phyloP scores from a whole-genome alignment of 2,888 invertebrate genomes.

The Disparrhopalites patrizii region DNA sequence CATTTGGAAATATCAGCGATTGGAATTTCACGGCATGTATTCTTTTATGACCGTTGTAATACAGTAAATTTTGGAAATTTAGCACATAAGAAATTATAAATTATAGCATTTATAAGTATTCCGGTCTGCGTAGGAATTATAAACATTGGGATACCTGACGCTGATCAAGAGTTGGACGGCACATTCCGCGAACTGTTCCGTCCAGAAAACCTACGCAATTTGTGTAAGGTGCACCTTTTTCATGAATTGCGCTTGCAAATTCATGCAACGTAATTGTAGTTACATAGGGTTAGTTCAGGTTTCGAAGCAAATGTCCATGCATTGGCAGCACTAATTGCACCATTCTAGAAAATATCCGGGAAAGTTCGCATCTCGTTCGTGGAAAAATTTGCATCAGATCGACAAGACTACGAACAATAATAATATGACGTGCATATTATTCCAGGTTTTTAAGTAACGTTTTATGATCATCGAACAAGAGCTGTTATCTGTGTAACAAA shows the following conservation, averaged over 20 bases:
- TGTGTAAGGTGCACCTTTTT: slow-evolving; percentile 3
- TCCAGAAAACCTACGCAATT: slow-evolving; percentile 14
- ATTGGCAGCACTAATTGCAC: neutral
- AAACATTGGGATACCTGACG: neutral
- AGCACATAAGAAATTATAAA: neutral
- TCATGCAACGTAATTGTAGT: neutral
- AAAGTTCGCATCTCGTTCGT: neutral
- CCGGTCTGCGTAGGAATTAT: neutral
- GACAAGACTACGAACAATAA: neutral
- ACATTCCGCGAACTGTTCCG: slow-evolving; percentile 14
- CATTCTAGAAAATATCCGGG: neutral
- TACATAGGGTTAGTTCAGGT: neutral
- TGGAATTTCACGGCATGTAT: slow-evolving; percentile 20
- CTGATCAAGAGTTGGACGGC: slow-evolving; percentile 6
- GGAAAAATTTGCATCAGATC: neutral
- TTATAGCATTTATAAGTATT: neutral
- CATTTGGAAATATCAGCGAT: slow-evolving; percentile 14
- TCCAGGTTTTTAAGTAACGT: neutral
- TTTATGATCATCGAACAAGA: neutral
- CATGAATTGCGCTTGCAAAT: neutral
- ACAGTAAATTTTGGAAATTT: no score
- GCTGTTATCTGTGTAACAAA: no score
- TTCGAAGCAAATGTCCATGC: neutral
- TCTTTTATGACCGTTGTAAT: slow-evolving; percentile 19
- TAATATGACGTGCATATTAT: no score